Conservation (phyloP, 1,140 invertebrate genomes). For the Argopecten irradians region DNA sequence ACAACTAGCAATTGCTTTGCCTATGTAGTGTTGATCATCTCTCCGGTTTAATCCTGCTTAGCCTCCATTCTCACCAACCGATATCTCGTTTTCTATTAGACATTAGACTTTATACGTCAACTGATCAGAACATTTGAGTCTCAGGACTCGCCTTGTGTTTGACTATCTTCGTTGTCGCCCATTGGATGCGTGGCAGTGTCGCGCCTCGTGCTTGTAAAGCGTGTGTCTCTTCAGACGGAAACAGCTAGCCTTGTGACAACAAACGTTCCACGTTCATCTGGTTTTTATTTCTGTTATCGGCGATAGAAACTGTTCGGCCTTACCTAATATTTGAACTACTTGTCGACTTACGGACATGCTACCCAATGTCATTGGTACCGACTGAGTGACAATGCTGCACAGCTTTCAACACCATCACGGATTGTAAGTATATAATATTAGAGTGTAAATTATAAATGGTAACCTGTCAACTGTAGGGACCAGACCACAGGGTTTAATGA, state of each 20-base stretch:
- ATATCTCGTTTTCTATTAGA: constrained; percentile 4
- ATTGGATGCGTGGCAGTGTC: neutral
- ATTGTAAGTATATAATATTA: neutral
- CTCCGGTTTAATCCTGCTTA: neutral
- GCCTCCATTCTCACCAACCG: constrained; percentile 1
- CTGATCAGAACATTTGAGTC: neutral
- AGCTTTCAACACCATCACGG: neutral
- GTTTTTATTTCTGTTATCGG: neutral
- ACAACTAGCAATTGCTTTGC: constrained; percentile 21
- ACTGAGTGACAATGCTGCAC: constrained; percentile 3
- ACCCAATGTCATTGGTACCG: neutral
- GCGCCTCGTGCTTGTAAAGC: neutral
- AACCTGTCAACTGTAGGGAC: neutral
- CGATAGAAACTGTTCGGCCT: neutral
- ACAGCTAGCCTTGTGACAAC: constrained; percentile 7
- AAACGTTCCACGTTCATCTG: neutral
- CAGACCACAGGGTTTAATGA: neutral
- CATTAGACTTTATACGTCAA: constrained; percentile 13
- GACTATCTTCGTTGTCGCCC: neutral
- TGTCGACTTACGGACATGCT: neutral
- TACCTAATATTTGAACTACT: neutral
- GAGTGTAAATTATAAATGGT: neutral
- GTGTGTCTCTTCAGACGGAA: constrained; percentile 1
- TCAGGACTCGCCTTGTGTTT: neutral
- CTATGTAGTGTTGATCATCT: constrained; percentile 5